Evolutionary conservation across 23 tunicate species (phyloP).

Genomic region (Corella eumyota): DNA sequence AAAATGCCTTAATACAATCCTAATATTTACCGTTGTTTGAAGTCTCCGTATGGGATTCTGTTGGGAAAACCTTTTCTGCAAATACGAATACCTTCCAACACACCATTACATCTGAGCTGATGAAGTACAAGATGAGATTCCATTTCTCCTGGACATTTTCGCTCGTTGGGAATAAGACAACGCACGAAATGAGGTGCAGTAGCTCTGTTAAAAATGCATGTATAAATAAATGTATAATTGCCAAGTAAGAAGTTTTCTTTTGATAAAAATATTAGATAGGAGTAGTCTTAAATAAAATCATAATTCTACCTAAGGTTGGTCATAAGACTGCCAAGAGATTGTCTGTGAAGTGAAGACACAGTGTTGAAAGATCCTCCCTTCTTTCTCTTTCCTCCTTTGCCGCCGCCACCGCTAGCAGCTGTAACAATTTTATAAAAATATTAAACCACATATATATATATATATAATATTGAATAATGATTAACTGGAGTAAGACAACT

Average conservation of each 20-base stretch:
- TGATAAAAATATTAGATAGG: too few species aligned
- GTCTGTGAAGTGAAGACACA: constrained; percentile 90
- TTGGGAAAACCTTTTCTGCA: constrained; percentile 99
- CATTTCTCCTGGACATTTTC: constrained; percentile 79
- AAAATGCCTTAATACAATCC: not conserved
- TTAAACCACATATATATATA: not conserved
- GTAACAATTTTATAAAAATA: not conserved
- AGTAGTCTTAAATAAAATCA: too few species aligned
- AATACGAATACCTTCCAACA: constrained; percentile 99
- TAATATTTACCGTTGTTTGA: constrained; percentile 65
- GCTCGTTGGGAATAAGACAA: constrained; percentile 97
- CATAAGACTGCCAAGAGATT: constrained; percentile 75
- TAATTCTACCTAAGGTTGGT: constrained; percentile 71
- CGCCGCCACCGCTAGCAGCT: constrained; percentile 80
- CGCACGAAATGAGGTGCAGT: constrained; percentile 99
- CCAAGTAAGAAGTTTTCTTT: too few species aligned
- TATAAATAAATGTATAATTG: too few species aligned
- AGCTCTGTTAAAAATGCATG: constrained; percentile 37
- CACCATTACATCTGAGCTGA: constrained; percentile 99
- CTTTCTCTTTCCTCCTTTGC: constrained; percentile 91
- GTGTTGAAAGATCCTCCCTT: constrained; percentile 94
- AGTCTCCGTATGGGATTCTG: constrained; percentile 92
- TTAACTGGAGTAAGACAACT: not conserved
- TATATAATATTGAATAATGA: not conserved
- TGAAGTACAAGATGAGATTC: constrained; percentile 86